Evolutionary conservation across 2,797 vertebrate species (phyloP), one percentile per base, ranked within the genome.

Genomic region (Thunnus albacares): DNA sequence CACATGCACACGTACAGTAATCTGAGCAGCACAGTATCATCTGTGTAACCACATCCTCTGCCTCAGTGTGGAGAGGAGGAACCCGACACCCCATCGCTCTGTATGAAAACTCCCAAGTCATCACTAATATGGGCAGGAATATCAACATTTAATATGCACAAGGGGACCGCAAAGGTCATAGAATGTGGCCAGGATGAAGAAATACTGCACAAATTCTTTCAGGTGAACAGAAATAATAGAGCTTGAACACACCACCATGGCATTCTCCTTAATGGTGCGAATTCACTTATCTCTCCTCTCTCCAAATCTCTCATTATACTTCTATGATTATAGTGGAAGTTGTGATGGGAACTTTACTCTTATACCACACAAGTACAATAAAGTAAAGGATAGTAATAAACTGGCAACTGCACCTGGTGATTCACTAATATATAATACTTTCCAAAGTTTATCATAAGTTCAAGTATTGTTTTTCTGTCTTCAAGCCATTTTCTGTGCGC

Each of bases 121-220:
- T 91, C 92, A 89, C 88, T 86, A 89, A 88, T 87, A 90, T 87
- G 80, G 85, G 88, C 82, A 89, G 70, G 51, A 91, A 91, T 89
- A 89, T 91, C 86, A 90, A 60, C 92, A 93, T 89, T 90, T 89
- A 92, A 90, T 91, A 92, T 87, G 87, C 87, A 85, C 88, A 85
- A 87, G 81, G 89, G 76, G 72, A 90, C 78, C 8, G 11, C 84
- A 89, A 60, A 93, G 91, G 91, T 91, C 91, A 85, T 0, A 76
- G 76, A 66, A 51, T 51, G 53, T 57, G 60, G 38, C 26, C 1
- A 35, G 77, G 67, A 76, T 30, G 65, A 56, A 74, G 71, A 68
- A 51, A 79, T 71, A 35, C 72, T 22, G 57, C 67, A 65, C 59
- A 30, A 7, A 69, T 71, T 59, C 61, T 66, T 78, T 56, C 63